phyloP scores from a whole-genome alignment of 1,140 invertebrate species.

The Akabosia matsudoensis region DNA sequence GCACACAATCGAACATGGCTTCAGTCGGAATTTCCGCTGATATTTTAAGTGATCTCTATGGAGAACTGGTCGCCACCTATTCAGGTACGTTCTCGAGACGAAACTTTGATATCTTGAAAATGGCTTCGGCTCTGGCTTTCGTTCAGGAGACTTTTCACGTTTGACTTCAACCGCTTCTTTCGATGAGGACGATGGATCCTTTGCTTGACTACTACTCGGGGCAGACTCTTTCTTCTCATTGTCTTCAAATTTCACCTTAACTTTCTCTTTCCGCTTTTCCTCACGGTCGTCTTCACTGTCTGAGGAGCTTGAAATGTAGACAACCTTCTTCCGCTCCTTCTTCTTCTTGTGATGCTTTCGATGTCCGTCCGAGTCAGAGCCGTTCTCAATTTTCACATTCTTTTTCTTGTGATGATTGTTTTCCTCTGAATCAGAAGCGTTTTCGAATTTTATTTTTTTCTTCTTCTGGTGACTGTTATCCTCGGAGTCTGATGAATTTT shows the following conservation, averaged over 20 bases:
- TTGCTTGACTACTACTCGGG: neutral
- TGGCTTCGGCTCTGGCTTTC: neutral
- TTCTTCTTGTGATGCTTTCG: neutral
- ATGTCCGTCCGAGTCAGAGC: neutral
- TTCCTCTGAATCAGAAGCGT: no score
- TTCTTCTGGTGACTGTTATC: no score
- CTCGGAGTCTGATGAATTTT: no score
- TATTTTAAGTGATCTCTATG: neutral
- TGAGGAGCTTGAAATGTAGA: neutral
- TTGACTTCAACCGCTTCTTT: neutral
- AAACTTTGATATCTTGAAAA: neutral
- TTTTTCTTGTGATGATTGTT: neutral
- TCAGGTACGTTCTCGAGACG: neutral
- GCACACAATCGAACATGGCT: neutral
- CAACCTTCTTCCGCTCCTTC: neutral
- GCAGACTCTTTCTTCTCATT: neutral
- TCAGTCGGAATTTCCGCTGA: conserved; percentile 1
- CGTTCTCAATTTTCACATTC: neutral
- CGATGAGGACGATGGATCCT: neutral
- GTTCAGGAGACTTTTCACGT: neutral
- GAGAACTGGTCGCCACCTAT: neutral
- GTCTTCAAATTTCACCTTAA: neutral
- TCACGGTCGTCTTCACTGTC: neutral
- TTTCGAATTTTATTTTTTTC: no score
- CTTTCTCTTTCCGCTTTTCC: neutral